phyloP scores from a whole-genome alignment of 2,888 invertebrate species.

The Apotomis turbidana region DNA sequence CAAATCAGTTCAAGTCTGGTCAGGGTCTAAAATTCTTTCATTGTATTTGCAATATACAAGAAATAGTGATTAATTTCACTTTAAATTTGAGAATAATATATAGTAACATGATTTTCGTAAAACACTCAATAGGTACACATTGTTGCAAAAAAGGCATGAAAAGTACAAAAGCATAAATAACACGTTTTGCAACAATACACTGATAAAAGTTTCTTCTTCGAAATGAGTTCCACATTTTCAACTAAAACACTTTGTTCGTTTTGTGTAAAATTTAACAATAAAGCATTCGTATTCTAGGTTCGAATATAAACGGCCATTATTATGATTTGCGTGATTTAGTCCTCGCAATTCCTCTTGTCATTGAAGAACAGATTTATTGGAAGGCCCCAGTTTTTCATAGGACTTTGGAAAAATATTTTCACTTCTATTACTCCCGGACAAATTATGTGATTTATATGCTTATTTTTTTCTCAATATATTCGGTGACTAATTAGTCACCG shows the following conservation, averaged over 20 bases:
- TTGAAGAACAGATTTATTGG: slow-evolving; percentile 36
- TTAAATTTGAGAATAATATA: no score
- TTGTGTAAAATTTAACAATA: slow-evolving; percentile 11
- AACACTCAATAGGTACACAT: no score
- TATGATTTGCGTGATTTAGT: slow-evolving; percentile 36
- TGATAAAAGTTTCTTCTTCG: neutral
- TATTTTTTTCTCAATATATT: neutral
- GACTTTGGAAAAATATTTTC: slow-evolving; percentile 23
- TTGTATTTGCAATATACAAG: no score
- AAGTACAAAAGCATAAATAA: no score
- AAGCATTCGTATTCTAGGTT: slow-evolving; percentile 23
- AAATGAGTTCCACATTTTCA: neutral
- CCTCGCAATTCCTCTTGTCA: slow-evolving; percentile 41
- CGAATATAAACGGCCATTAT: slow-evolving; percentile 35
- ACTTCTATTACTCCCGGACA: slow-evolving; percentile 13
- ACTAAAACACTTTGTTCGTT: neutral
- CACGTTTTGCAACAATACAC: neutral
- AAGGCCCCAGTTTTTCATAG: slow-evolving; percentile 13
- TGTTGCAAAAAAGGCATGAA: no score
- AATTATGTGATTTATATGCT: slow-evolving; percentile 8
- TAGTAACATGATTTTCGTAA: no score
- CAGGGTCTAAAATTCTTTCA: no score
- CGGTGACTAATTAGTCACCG: neutral
- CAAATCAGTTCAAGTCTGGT: no score
- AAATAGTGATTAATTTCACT: no score